Evolutionary conservation across 2,797 vertebrate species (phyloP), one percentile per base, ranked within the genome.

Genomic region (Calcarius lapponicus): DNA sequence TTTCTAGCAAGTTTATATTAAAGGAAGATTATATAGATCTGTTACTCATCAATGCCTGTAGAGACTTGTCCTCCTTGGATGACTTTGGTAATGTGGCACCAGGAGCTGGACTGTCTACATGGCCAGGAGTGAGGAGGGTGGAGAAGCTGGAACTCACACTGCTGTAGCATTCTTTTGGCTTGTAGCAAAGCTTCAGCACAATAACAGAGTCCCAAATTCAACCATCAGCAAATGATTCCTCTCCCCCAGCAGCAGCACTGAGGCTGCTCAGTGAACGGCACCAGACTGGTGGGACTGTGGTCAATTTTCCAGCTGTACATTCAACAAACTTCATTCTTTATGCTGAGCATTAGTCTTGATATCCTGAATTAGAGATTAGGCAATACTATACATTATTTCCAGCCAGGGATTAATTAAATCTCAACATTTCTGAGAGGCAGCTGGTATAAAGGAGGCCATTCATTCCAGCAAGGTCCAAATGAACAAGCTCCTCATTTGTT

Each of bases 321-420:
- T 80, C 65, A 80, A 86, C 47, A 80, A 93, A 65, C 29, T 67
- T 90, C 3, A 0, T 74, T 80, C 88, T 80, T 84, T 72, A 86
- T 47, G 38, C 80, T 80, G 45, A 86, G 38, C 80, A 85, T 90
- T 93, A 90, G 78, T 86, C 85, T 24, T 80, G 78, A 40, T 81
- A 84, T 57, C 88, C 91, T 85, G 65, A 80, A 57, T 76, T 78
- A 85, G 83, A 85, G 80, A 90, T 95, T 51, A 89, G 57, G 74
- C 60, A 80, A 80, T 53, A 40, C n/a, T 91, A 65, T 61, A 74
- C 45, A 71, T 93, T 96, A 96, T 87, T 90, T 92, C 54, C 78
- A 89, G 71, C 50, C 78, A 93, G 92, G 84, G 92, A 95, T 95
- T 96, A 85, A 94, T 96, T 95, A 93, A 89, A 89, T 64, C 57